Base-by-base conservation (phyloP, 2,113 vertebrate genomes). In the Mugil cephalus region DNA sequence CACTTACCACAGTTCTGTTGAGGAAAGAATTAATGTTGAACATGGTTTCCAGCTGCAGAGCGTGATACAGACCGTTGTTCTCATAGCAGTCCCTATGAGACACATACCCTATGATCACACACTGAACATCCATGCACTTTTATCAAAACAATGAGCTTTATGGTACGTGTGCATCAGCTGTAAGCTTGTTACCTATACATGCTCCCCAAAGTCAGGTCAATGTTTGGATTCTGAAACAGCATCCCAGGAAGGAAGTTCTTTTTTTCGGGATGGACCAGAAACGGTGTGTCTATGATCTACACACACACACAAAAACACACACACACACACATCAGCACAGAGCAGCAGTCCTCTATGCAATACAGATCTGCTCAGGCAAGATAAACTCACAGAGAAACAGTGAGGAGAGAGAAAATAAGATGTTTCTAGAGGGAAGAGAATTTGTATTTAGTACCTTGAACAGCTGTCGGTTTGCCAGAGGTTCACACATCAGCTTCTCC, bases 231-330 rank as follows among this genome's bases (percentile, higher is more conserved):
- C 83, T 95, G 94, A 80, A 97, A 93, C 35, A 99, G 61, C 69
- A 96, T 69, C 12, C 94, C 96, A 53, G 98, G 95, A 24, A 99
- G 94, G 54, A 96, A 96, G 84, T 97, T 94, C 88, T 93, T 94
- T 95, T 96, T 96, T 0, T 92, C 54, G 0, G 93, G 88, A 77
- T 97, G 95, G 68, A 99, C 85, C 83, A 98, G 87, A 82, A 95
- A 96, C 0, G 97, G 97, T 1, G 96, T 96, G 88, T 99, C 98
- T 82, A 98, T 93, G 86, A 99, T 78, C 98, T 99, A 64, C 24
- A 90, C 77, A 63, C 64, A 92, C n/a, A 75, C 10, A 58, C 24
- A 75, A 35, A 65, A 17, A 69, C 11, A 65, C 34, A 73, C 36
- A 67, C 43, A 69, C 21, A 59, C 13, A 36, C 45, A 60, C 18